phyloP scores from a whole-genome alignment of 2,113 vertebrate genomes.

The Drymodes brunneopygia region DNA sequence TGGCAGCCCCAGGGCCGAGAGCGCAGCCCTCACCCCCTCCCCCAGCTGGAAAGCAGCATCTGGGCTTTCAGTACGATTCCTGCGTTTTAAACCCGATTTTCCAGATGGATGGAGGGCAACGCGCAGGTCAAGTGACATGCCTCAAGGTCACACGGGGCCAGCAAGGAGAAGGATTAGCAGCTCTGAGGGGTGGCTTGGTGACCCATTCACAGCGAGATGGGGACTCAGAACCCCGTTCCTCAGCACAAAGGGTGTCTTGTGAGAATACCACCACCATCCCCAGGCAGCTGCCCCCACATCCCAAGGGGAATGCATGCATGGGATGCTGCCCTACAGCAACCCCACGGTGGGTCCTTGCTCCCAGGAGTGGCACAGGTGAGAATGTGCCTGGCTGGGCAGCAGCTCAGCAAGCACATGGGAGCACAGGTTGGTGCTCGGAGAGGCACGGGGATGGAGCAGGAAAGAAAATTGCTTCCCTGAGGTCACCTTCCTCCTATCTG shows the following conservation, averaged over 20 bases:
- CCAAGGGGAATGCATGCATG: background rate
- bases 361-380: background rate
- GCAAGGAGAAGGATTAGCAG: background rate
- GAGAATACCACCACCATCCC: background rate
- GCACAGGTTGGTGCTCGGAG: background rate
- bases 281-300: background rate
- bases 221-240: accelerated
- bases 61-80: background rate
- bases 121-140: slow-evolving; percentile 22
- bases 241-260: background rate
- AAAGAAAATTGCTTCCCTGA: background rate
- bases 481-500: background rate
- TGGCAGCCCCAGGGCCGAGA: background rate
- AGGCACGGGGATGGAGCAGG: accelerated
- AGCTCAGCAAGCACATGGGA: accelerated
- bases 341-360: background rate
- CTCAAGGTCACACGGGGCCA: slow-evolving; percentile 22
- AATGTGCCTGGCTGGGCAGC: accelerated
- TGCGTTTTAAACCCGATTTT: slow-evolving; percentile 45
- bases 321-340: background rate
- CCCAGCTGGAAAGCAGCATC: slow-evolving; percentile 48
- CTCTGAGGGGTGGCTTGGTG: background rate
- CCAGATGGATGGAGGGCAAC: slow-evolving; percentile 32
- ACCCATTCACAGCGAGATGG: accelerated
- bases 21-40: background rate